Base-by-base conservation (phyloP, 2,888 invertebrate genomes). In the Nephrotoma appendiculata region DNA sequence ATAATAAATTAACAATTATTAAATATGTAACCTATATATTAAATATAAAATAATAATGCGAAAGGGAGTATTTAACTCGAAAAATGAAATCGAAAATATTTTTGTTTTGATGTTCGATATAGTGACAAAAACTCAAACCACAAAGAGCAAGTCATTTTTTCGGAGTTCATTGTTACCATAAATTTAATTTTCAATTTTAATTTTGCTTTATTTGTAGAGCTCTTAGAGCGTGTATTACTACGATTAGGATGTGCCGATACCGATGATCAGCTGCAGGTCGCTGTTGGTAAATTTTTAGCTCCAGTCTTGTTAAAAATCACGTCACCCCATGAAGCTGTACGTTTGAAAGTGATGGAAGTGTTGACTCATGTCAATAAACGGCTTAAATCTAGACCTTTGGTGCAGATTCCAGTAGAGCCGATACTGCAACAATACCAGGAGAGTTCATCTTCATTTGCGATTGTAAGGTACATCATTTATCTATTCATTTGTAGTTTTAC, bases 221-320 rank as follows among this genome's bases (percentile, higher is more conserved):
- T 98, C 86, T 92, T 98, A 90, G 98, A 98, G 91, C 93, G 98
- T 88, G 98, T 98, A 12, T 96, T 98, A 90, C 92, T 98, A 87
- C 94, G 98, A 86, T 93, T 98, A 88, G 98, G 98, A 19, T 96
- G 96, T 89, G 96, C 97, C 1, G 97, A 98, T 89, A 95, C 95
- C 6, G 98, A 98, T 92, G 97, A 97, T 87, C 96, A 98, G 90
- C 92, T 98, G 87, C 96, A 98, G 91, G 94, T 94, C 89, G 95
- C 95, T 87, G 94, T 98, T 43, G 94, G 89, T 45, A 91, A 97
- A 90, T 98, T 98, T 91, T 91, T 98, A 87, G 94, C 97, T 42
- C 98, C 98, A 19, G 96, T 98, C 87, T 93, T 98, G 88, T 93
- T 98, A n/a, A 98, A 98, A 92, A 93, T 98, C 86, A 95, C 96